Percentiles rank a stretch among this genome's conserved stretches.
phyloP scores from a whole-genome alignment of 37 sponge, comb jelly and placozoan species.

The Agelas oroides region DNA sequence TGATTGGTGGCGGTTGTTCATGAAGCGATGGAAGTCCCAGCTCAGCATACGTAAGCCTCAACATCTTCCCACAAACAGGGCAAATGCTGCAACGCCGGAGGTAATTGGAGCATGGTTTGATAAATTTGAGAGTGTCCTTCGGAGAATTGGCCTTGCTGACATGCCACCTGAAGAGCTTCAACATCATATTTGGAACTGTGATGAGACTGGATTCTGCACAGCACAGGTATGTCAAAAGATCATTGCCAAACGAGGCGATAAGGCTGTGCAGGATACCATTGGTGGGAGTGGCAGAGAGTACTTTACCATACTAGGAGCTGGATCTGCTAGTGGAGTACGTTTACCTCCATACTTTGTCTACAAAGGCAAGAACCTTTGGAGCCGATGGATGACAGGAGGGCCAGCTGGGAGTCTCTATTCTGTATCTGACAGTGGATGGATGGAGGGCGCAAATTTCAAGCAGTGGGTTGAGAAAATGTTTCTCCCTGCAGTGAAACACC shows the following conservation, averaged over 20 bases:
- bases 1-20: constrained; percentile 59
- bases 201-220: constrained; percentile 66
- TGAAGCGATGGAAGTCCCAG: constrained; percentile 43
- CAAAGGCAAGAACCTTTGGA: constrained; percentile 68
- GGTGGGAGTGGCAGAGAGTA: constrained; percentile 63
- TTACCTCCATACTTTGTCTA: constrained; percentile 69
- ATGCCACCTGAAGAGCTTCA: constrained; percentile 9
- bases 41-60: constrained; percentile 29
- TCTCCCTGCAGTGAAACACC: constrained; percentile 34
- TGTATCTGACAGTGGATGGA: constrained; percentile 63
- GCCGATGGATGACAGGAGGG: constrained; percentile 48
- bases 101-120: constrained; percentile 27
- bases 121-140: constrained; percentile 5
- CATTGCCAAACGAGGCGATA: constrained; percentile 43
- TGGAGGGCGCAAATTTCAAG: constrained; percentile 55
- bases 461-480: constrained; percentile 62
- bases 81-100: constrained; percentile 19
- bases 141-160: not conserved
- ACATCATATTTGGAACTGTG: constrained; percentile 53
- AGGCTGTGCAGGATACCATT: constrained; percentile 53
- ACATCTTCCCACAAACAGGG: constrained; percentile 36
- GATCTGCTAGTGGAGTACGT: constrained; percentile 46
- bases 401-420: constrained; percentile 55
- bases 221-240: constrained; percentile 28
- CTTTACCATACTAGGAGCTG: constrained; percentile 53